phyloP scores from a whole-genome alignment of 2,113 vertebrate genomes.

The Eira barbara region DNA sequence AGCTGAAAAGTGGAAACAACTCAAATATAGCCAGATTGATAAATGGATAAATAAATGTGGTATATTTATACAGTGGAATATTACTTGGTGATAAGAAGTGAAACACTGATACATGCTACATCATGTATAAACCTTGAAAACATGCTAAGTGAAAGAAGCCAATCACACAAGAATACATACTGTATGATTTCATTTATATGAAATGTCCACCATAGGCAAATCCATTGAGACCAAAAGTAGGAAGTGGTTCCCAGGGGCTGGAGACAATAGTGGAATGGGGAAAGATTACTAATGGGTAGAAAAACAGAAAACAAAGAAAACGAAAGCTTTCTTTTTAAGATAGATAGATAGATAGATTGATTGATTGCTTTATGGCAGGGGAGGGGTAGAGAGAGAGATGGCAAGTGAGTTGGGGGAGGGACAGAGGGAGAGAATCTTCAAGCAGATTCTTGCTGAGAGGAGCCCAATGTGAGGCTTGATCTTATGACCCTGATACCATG shows the following conservation, averaged over 20 bases:
- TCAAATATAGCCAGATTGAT: neutral
- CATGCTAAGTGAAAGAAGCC: neutral
- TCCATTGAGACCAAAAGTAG: neutral
- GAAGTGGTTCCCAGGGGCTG: neutral
- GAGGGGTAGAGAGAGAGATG: neutral
- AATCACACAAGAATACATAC: neutral
- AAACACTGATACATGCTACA: neutral
- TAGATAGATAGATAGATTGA: neutral
- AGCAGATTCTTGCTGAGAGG: no score
- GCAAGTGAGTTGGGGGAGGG: neutral
- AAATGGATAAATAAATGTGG: neutral
- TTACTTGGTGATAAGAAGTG: neutral
- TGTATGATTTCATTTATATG: neutral
- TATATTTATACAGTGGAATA: neutral
- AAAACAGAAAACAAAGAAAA: no score
- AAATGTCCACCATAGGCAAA: neutral
- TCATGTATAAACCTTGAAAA: neutral
- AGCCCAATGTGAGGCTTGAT: no score
- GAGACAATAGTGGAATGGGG: neutral
- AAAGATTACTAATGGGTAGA: neutral
- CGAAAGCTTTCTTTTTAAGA: no score
- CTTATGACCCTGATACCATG: no score
- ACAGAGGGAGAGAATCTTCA: neutral
- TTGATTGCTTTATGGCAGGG: neutral
- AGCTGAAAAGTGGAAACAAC: neutral